Conservation (phyloP, 2,113 vertebrate genomes). For the Spheniscus mendiculus region DNA sequence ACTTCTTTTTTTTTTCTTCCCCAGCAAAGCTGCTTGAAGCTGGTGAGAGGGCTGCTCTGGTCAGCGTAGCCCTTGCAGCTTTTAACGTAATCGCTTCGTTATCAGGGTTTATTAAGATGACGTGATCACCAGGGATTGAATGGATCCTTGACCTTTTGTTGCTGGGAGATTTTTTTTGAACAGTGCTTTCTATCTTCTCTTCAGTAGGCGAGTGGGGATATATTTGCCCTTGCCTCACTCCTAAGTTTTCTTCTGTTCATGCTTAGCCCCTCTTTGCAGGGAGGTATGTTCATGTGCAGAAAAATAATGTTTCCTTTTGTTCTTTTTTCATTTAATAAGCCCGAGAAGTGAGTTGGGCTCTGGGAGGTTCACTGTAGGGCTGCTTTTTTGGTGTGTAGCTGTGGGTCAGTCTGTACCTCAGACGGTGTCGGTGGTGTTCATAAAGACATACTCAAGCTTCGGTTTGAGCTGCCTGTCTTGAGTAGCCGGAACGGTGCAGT, state of each 20-base stretch:
- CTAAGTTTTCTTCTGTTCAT: background rate
- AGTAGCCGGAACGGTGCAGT: background rate
- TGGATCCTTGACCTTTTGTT: background rate
- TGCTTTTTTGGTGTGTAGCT: background rate
- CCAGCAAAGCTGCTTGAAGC: slow-evolving; percentile 57
- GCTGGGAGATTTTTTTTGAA: background rate
- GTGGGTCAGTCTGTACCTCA: background rate
- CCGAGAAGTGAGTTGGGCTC: background rate
- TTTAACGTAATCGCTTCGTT: slow-evolving; percentile 18
- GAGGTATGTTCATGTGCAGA: background rate
- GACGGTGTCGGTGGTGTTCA: background rate
- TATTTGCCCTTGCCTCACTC: background rate
- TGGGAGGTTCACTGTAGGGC: rapidly evolving
- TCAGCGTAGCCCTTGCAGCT: slow-evolving; percentile 10
- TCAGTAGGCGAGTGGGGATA: background rate
- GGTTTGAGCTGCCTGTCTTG: background rate
- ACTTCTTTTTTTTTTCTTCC: background rate
- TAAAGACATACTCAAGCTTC: background rate
- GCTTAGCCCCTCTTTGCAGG: background rate
- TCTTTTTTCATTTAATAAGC: background rate
- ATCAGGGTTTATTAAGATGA: background rate
- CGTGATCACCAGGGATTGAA: background rate
- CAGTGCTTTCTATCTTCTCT: background rate
- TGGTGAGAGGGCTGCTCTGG: slow-evolving; percentile 40
- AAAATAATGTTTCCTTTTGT: background rate